These are phyloP conservation scores for Mercenaria mercenaria DNA, from an alignment of 1,140 invertebrate species.

Conservation along the genomic window DNA sequence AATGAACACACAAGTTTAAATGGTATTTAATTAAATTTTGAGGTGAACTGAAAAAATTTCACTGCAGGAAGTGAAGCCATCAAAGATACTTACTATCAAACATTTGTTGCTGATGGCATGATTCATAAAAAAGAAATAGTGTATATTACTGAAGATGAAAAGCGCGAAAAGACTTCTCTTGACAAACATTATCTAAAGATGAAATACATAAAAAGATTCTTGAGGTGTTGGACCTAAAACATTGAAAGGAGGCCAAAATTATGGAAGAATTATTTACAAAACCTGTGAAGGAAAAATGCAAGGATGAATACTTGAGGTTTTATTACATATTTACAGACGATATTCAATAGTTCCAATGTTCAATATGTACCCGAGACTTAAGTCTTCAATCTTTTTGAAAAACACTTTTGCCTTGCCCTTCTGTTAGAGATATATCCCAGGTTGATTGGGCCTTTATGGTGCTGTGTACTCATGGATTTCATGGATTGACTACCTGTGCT, in stretches of 20 bases:
- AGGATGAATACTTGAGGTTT: background rate
- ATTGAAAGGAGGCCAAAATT: background rate
- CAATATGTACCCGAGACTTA: background rate
- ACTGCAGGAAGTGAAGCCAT: slow-evolving; percentile 22
- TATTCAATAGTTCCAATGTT: background rate
- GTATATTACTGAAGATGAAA: background rate
- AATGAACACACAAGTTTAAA: slow-evolving; percentile 10
- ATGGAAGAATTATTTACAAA: slow-evolving; percentile 32
- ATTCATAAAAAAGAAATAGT: background rate
- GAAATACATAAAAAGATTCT: slow-evolving; percentile 26
- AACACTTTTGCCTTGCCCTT: background rate
- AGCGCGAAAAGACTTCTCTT: background rate
- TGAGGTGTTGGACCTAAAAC: background rate
- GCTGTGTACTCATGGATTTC: background rate
- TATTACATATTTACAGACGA: slow-evolving; percentile 21
- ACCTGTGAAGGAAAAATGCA: slow-evolving; percentile 15
- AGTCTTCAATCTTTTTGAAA: background rate
- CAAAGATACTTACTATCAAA: background rate
- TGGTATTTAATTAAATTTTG: background rate
- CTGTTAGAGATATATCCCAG: background rate
- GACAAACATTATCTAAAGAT: background rate
- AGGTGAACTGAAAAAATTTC: slow-evolving; percentile 15
- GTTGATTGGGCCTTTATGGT: background rate
- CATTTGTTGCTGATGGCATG: background rate
- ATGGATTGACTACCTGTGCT: background rate